Evolutionary conservation across 2,113 vertebrate species (phyloP).

Genomic region (Scomber scombrus): DNA sequence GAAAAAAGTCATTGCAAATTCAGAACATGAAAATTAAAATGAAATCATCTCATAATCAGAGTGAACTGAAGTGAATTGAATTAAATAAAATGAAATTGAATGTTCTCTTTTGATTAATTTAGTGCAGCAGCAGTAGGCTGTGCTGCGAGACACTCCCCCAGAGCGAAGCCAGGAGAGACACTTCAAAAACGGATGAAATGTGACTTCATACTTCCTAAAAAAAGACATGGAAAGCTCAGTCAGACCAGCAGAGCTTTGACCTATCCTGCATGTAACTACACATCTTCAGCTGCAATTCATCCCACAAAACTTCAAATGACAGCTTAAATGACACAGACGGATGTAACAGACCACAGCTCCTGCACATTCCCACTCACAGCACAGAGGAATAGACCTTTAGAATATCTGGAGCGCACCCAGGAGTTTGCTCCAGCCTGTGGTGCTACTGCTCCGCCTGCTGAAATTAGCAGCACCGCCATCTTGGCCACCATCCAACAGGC

Average conservation of each 20-base stretch:
- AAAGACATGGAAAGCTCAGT: no score
- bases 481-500: constrained; percentile 38
- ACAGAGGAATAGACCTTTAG: neutral
- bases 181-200: neutral
- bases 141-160: neutral
- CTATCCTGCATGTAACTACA: no score
- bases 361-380: neutral
- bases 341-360: neutral
- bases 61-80: constrained; percentile 14
- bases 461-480: constrained; percentile 28
- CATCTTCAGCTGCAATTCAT: neutral
- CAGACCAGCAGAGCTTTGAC: neutral
- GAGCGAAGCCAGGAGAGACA: neutral
- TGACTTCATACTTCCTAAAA: neutral
- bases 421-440: neutral
- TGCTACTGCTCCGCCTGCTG: constrained; percentile 39
- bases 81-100: constrained; percentile 7
- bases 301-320: neutral
- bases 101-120: constrained; percentile 24
- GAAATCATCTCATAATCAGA: constrained; percentile 32
- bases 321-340: neutral
- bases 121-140: neutral
- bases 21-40: constrained; percentile 15
- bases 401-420: constrained; percentile 14
- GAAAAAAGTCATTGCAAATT: neutral